Percentiles rank a stretch among this genome's conserved stretches.
phyloP scores from a whole-genome alignment of 2,113 vertebrate species.

The Amazona guildingii region DNA sequence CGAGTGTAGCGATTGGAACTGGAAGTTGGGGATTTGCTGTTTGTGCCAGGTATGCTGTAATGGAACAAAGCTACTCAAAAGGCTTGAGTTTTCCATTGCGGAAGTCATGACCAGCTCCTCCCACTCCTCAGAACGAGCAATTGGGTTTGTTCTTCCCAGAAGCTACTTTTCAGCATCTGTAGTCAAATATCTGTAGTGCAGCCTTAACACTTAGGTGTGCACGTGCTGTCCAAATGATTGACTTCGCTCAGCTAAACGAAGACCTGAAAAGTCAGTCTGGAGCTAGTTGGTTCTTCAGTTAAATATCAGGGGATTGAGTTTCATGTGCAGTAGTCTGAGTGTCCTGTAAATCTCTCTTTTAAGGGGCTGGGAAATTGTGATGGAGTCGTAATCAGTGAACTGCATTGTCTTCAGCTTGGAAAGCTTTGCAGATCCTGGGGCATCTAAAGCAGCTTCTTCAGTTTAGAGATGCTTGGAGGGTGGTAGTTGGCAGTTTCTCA shows the following conservation, averaged over 20 bases:
- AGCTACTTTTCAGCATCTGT: not conserved
- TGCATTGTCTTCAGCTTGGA: not conserved
- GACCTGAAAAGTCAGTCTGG: not conserved
- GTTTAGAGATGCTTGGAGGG: not conserved
- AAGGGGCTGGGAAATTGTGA: not conserved
- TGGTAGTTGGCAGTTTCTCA: not conserved
- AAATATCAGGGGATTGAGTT: not conserved
- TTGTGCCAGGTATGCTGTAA: not conserved
- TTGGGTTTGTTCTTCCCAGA: not conserved
- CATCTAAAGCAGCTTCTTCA: not conserved
- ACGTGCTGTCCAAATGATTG: not conserved
- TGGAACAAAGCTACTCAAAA: not conserved
- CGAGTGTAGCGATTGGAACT: not conserved
- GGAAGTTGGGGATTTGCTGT: not conserved
- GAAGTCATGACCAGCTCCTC: not conserved
- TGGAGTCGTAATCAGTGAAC: not conserved
- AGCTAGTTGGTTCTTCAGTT: not conserved
- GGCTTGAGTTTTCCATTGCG: not conserved
- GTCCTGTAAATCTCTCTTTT: not conserved
- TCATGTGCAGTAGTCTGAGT: not conserved
- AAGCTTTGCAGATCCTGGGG: not conserved
- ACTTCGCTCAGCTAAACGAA: not conserved
- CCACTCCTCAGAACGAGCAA: fast-evolving
- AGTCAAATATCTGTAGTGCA: not conserved
- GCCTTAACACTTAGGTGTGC: not conserved